A percentile compares a stretch with the other conserved stretches of the same genome.
phyloP scores from a whole-genome alignment of 2,797 vertebrate species.

The Brachyalestes nurse region DNA sequence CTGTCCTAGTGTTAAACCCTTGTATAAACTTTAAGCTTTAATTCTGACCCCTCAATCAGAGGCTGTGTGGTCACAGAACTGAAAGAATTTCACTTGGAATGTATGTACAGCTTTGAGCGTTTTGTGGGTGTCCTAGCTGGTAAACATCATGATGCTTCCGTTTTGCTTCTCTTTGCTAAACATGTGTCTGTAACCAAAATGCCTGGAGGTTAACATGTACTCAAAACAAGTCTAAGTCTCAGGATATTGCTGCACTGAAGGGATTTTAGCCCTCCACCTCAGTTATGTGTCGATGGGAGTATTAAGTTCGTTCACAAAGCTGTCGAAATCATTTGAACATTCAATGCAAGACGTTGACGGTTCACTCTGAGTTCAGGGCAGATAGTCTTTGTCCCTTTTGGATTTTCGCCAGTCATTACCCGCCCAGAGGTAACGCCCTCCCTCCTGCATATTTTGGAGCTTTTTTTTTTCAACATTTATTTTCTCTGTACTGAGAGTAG shows the following conservation, averaged over 20 bases:
- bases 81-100: not conserved
- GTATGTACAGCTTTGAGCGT: not conserved
- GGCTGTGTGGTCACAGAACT: not conserved
- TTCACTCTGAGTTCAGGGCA: slow-evolving; percentile 58
- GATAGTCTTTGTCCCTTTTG: slow-evolving; percentile 57
- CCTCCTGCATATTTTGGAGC: slow-evolving; percentile 41
- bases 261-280: slow-evolving; percentile 11
- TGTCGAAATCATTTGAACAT: slow-evolving; percentile 38
- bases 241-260: slow-evolving; percentile 36
- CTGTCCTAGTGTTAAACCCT: not conserved
- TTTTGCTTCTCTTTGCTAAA: not conserved
- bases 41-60: not conserved
- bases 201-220: slow-evolving; percentile 20
- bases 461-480: slow-evolving; percentile 36
- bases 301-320: slow-evolving; percentile 32
- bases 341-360: slow-evolving; percentile 27
- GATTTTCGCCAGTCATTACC: slow-evolving; percentile 25
- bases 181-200: not conserved
- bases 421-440: slow-evolving; percentile 18
- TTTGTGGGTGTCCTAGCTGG: not conserved
- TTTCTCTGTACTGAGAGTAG: slow-evolving; percentile 37
- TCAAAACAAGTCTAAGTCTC: slow-evolving; percentile 34
- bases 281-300: slow-evolving; percentile 21
- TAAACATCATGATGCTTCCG: slow-evolving; percentile 17
- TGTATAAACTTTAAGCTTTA: not conserved